Base-by-base conservation (phyloP, 2,888 invertebrate genomes). In the Hipparchia semele region DNA sequence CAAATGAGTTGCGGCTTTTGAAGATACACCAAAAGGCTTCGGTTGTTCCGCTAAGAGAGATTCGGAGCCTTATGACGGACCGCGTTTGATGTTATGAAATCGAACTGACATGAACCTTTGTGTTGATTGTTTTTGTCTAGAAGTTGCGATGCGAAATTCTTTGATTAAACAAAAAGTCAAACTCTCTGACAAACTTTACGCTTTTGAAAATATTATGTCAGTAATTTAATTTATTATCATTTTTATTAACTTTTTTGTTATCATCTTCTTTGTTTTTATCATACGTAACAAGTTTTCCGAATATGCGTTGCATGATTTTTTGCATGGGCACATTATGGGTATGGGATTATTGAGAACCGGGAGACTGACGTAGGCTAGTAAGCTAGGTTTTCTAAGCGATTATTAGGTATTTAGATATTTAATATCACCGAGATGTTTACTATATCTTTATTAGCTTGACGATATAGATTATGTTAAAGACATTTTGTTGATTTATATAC, bases 41-140 rank as follows among this genome's bases (percentile, higher is more conserved):
- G 78, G 84, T 81, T 82, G 87, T 88, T 85, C 85, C 84, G 86
- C 85, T 82, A 86, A 87, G 89, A 90, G 91, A 93, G 92, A 92
- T 93, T 90, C 86, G 84, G 88, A 90, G 87, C 87, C 90, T 92
- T 92, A 88, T 89, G 90, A 90, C 90, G 90, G 88, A 86, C 87
- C 72, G 73, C 67, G 73, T 70, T 73, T 85, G 85, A 86, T 87
- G 83, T 93, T 92, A 92, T 91, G 92, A 92, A 92, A 93, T 89
- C 87, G 83, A 82, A 86, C 86, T 89, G 86, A 89, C 90, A 88
- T 84, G 87, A 86, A 86, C 86, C 87, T 87, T 86, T 84, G 83
- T 82, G 82, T 80, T 80, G 79, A 79, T 82, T 79, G 81, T 83
- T 83, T 80, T 83, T 78, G 79, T 78, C 75, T 76, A 78, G 77